Percentiles rank a stretch among this genome's conserved stretches.
These are phyloP conservation scores for Esperia sulphurella DNA, from an alignment of 2,888 invertebrate genomes.

Conservation along the genomic window DNA sequence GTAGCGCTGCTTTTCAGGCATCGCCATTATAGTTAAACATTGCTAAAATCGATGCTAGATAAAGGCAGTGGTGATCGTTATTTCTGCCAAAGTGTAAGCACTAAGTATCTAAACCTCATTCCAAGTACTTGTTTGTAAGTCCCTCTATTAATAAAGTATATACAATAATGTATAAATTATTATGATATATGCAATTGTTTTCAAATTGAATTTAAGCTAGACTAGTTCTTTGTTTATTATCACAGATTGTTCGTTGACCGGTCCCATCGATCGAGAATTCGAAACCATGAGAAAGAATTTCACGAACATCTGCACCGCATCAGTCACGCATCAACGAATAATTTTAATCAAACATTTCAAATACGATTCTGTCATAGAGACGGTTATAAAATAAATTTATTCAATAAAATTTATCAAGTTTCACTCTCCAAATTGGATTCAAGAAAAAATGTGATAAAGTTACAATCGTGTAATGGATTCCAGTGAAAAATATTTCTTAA, in stretches of 20 bases:
- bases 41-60: too few species aligned
- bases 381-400: conserved; percentile 31
- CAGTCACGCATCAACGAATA: conserved; percentile 26
- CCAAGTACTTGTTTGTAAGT: too few species aligned
- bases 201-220: background rate
- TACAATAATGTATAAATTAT: too few species aligned
- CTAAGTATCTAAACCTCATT: too few species aligned
- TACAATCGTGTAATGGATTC: conserved; percentile 26
- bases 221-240: background rate
- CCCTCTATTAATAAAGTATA: too few species aligned
- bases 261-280: background rate
- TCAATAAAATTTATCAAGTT: conserved; percentile 35
- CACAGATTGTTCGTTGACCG: background rate
- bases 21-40: too few species aligned
- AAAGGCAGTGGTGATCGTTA: too few species aligned
- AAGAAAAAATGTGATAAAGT: conserved; percentile 28
- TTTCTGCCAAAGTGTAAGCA: too few species aligned
- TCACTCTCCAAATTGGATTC: conserved; percentile 28
- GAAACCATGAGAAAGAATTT: conserved; percentile 7
- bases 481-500: conserved; percentile 3
- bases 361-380: conserved; percentile 18
- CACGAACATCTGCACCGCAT: conserved; percentile 32
- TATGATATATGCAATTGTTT: too few species aligned
- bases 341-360: conserved; percentile 27
- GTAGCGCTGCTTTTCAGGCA: too few species aligned